Conservation (phyloP, 2,797 vertebrate genomes). For the Apodemus agrarius region DNA sequence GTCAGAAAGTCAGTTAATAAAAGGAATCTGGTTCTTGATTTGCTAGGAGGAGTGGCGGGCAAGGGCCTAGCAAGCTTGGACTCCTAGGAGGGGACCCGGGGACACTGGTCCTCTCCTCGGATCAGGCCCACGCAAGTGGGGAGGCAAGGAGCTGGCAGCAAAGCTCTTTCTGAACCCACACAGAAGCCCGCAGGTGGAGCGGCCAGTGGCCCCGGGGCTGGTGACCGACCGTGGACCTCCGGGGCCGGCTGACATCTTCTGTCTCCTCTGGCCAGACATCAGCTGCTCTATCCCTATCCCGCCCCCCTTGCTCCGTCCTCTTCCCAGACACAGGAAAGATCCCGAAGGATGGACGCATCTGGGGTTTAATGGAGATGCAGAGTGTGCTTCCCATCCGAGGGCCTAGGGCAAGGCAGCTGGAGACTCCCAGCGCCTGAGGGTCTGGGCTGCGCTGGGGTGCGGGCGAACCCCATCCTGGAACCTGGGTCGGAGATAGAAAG, state of each 20-base stretch:
- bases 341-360: background rate
- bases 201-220: background rate
- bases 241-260: background rate
- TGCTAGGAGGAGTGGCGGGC: too few relatives aligned
- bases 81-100: background rate
- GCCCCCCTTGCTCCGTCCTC: background rate
- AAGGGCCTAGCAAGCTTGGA: background rate
- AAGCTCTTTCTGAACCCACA: background rate
- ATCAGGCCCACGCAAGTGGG: accelerated
- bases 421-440: background rate
- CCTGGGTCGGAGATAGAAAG: background rate
- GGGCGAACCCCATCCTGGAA: background rate
- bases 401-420: background rate
- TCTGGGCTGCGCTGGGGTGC: slow-evolving; percentile 14
- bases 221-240: background rate
- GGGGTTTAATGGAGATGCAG: background rate
- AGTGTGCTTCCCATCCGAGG: background rate
- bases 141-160: background rate
- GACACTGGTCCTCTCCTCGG: background rate
- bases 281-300: background rate
- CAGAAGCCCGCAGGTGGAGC: background rate
- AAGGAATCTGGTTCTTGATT: background rate
- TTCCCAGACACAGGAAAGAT: background rate
- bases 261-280: background rate
- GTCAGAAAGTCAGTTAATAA: slow-evolving; percentile 51